A percentile compares a stretch with the other conserved stretches of the same genome.
phyloP scores from a whole-genome alignment of 2,888 invertebrate species.

The Cremastobaeus sp. region DNA sequence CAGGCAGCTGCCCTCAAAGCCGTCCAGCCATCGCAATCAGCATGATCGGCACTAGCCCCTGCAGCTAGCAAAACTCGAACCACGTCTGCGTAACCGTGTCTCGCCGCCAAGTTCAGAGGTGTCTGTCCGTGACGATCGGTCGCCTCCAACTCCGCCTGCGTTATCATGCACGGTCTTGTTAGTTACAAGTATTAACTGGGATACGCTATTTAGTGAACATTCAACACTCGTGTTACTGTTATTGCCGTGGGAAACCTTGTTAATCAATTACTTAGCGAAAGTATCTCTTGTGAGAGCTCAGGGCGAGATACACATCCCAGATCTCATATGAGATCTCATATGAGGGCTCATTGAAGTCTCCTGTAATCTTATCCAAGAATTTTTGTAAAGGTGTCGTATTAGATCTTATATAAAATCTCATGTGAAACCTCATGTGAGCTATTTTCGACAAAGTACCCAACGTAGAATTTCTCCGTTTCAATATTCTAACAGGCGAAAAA shows the following conservation, averaged over 20 bases:
- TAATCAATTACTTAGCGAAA: no score
- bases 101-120: constrained; percentile 90
- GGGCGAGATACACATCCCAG: no score
- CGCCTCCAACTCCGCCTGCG: constrained; percentile 80
- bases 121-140: constrained; percentile 90
- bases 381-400: no score
- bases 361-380: no score
- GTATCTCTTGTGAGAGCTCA: no score
- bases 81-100: constrained; percentile 86
- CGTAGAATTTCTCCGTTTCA: no score
- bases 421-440: no score
- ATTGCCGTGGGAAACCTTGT: constrained; percentile 5
- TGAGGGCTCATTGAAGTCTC: no score
- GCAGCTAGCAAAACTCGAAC: constrained; percentile 83
- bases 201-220: constrained; percentile 19
- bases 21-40: constrained; percentile 93
- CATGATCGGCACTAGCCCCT: constrained; percentile 86
- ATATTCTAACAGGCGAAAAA: no score
- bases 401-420: no score
- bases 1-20: constrained; percentile 95
- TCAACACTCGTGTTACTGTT: constrained; percentile 10
- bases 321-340: no score
- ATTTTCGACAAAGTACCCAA: no score
- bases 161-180: constrained; percentile 46
- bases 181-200: constrained; percentile 46